These are phyloP conservation scores for Hirtodrosophila histrioides DNA, from an alignment of 2,888 invertebrate species.

Conservation along the genomic window DNA sequence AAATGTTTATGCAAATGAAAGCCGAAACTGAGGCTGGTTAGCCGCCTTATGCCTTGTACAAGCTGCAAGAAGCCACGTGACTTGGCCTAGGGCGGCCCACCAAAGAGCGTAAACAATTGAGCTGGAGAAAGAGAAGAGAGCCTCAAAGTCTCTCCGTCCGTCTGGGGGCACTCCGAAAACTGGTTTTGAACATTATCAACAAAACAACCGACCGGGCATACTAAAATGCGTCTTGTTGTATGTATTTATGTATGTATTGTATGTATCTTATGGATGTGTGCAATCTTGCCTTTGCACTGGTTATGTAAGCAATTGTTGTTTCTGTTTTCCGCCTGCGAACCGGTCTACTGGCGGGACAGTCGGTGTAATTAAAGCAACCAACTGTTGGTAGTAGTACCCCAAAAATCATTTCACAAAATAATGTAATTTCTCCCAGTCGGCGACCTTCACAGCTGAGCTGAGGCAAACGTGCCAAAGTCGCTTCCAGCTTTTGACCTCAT, in stretches of 20 bases:
- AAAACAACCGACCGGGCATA: conserved; percentile 53
- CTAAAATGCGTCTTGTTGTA: conserved; percentile 24
- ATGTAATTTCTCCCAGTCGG: conserved; percentile 20
- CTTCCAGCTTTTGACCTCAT: conserved; percentile 10
- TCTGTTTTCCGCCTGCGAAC: conserved; percentile 40
- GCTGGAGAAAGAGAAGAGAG: conserved; percentile 3
- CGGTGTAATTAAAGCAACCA: conserved; percentile 46
- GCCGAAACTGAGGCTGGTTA: conserved; percentile 23
- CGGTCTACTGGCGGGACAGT: conserved; percentile 29
- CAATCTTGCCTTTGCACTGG: conserved; percentile 38
- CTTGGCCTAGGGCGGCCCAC: conserved; percentile 24
- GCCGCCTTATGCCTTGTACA: conserved; percentile 19
- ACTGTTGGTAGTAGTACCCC: conserved; percentile 42
- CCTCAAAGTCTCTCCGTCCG: conserved; percentile 4
- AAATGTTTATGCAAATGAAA: conserved; percentile 42
- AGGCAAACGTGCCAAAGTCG: conserved; percentile 19
- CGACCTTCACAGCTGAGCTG: conserved; percentile 40
- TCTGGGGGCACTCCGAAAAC: conserved; percentile 43
- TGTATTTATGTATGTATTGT: conserved; percentile 8
- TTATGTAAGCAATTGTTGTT: conserved; percentile 65
- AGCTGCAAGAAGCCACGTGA: conserved; percentile 46
- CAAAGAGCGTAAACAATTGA: conserved; percentile 27
- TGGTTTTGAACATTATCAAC: conserved; percentile 40
- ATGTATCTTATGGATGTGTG: conserved; percentile 1
- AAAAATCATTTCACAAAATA: conserved; percentile 2